Evolutionary conservation across 2,113 vertebrate genomes (phyloP), one percentile per base, ranked within the genome.

Genomic region (Uria lomvia): DNA sequence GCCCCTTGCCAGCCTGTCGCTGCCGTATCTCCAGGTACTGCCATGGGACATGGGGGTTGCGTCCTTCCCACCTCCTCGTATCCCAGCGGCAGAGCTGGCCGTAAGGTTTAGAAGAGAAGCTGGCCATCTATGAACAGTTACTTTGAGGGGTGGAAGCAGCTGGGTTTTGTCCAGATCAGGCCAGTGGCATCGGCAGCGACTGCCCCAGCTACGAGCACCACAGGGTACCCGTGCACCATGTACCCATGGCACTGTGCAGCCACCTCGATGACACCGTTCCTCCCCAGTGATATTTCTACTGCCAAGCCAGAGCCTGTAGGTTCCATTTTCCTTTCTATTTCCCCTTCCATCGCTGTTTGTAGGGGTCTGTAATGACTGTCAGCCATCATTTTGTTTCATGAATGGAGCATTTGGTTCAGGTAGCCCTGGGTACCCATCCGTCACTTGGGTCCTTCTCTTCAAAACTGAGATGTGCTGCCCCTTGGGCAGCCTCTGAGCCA

Each of bases 1-100:
- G 38, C 62, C 26, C 36, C 11, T 63, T 21, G 9, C 58, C 58
- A n/a, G 58, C 58, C 58, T 13, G 13, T 59, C 16, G 11, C 16
- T 29, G 26, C 23, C 9, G 1, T 5, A n/a, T 20, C 71, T 56
- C 40, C 55, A 36, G 2, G 60, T 5, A 47, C 77, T 68, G 45
- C 52, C 29, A 2, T 0, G 2, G 40, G 19, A 24, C 6, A 1
- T 6, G 3, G 34, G 62, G 75, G 55, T 53, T 36, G 6, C 63
- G 6, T 45, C 86, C 63, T 83, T 22, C 60, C 59, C 45, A 17
- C 47, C 53, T 42, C 67, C 67, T 52, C 40, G 42, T 23, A 60
- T 49, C 94, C 42, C 62, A 47, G 34, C 73, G n/a, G 56, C 66
- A 72, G 58, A 83, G 71, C 50, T 30, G 79, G 70, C 29, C 30